Conservation (phyloP, 2,888 invertebrate species). For the Lobophora halterata region DNA sequence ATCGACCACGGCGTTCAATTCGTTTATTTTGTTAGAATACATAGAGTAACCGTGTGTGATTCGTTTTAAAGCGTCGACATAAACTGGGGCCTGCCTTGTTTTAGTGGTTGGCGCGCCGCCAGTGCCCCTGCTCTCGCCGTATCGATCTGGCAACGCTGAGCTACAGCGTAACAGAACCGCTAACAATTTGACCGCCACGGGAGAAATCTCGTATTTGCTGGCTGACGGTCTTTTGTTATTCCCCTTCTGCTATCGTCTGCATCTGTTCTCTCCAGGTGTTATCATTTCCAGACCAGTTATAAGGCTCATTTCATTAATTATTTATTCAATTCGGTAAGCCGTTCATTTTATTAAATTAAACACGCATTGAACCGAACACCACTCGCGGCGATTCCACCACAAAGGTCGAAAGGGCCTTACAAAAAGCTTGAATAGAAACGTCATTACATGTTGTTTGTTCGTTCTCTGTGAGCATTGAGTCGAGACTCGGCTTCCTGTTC, state of each 20-base stretch:
- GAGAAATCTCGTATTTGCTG: conserved; percentile 33
- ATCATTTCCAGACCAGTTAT: conserved; percentile 14
- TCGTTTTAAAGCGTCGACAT: conserved; percentile 44
- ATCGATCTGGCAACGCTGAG: conserved; percentile 49
- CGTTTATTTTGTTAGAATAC: conserved; percentile 41
- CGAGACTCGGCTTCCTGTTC: conserved; percentile 65
- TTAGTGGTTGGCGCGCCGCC: conserved; percentile 65
- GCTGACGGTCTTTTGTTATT: conserved; percentile 36
- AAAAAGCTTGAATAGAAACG: conserved; percentile 62
- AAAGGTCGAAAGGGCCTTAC: conserved; percentile 57
- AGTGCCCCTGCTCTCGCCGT: conserved; percentile 44
- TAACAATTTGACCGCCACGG: conserved; percentile 42
- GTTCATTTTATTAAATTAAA: conserved; percentile 32
- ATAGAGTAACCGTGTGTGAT: conserved; percentile 41
- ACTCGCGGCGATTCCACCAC: conserved; percentile 37
- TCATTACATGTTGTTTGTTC: conserved; percentile 64
- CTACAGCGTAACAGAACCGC: conserved; percentile 22
- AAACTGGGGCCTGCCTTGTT: conserved; percentile 49
- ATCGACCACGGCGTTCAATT: conserved; percentile 32
- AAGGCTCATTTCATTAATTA: conserved; percentile 15
- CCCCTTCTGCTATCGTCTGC: conserved; percentile 35
- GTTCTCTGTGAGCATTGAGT: conserved; percentile 49
- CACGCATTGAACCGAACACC: conserved; percentile 36
- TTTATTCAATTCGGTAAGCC: conserved; percentile 17
- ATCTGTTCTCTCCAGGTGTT: conserved; percentile 21